These are phyloP conservation scores for Podarcis cretensis DNA, from an alignment of 2,113 vertebrate genomes.

Conservation along the genomic window DNA sequence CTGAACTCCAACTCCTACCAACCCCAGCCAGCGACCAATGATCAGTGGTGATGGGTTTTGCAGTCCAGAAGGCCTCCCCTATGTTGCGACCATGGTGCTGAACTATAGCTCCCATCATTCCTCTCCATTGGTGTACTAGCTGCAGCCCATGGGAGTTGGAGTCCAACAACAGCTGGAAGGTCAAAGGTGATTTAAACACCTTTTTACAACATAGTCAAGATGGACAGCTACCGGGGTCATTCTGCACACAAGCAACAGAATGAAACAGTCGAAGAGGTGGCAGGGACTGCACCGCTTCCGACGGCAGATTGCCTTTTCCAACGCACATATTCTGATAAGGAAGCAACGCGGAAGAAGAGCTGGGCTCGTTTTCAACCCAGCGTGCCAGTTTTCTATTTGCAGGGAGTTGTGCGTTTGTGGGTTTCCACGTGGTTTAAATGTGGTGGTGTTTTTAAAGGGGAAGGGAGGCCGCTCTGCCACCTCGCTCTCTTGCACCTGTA, in stretches of 20 bases:
- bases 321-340: no score
- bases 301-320: no score
- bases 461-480: not conserved
- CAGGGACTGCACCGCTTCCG: not conserved
- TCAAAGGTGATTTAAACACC: no score
- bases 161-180: not conserved
- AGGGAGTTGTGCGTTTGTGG: not conserved
- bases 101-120: not conserved
- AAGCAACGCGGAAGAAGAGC: no score
- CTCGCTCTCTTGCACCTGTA: not conserved
- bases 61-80: no score
- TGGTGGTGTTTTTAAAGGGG: no score
- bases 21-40: no score
- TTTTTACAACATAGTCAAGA: no score
- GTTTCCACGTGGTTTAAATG: no score
- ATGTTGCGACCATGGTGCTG: no score
- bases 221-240: not conserved
- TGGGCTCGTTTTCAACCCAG: not conserved
- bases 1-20: no score
- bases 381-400: not conserved
- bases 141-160: not conserved
- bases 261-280: not conserved
- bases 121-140: not conserved
- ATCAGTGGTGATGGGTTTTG: no score
- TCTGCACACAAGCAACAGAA: not conserved